Evolutionary conservation across 1,140 invertebrate genomes (phyloP).

Genomic region (Ridgeia piscesae): DNA sequence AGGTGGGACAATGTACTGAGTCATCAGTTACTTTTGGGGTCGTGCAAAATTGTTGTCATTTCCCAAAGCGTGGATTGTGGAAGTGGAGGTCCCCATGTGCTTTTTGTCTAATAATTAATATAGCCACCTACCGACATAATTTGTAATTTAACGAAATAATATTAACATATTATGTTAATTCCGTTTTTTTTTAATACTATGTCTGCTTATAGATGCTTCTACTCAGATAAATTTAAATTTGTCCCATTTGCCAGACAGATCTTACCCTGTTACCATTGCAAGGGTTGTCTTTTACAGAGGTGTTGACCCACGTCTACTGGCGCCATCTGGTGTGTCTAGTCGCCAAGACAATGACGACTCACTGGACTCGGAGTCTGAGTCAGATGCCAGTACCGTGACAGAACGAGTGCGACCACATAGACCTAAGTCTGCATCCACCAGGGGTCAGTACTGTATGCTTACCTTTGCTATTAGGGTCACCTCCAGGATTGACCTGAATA

Average conservation of each 20-base stretch:
- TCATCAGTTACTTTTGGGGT: no score
- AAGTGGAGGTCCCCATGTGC: no score
- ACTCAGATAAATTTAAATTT: neutral
- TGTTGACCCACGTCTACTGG: neutral
- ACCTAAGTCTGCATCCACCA: neutral
- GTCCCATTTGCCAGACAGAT: neutral
- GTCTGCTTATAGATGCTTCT: neutral
- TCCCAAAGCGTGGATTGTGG: no score
- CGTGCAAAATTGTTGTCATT: no score
- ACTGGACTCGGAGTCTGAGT: neutral
- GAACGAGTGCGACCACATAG: neutral
- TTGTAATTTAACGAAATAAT: no score
- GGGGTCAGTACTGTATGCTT: neutral
- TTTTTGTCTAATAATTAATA: no score
- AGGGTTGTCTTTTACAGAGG: neutral
- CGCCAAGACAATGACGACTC: neutral
- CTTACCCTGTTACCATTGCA: neutral
- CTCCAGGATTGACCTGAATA: no score
- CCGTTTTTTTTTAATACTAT: neutral
- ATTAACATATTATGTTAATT: no score
- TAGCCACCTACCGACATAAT: no score
- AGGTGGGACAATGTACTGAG: neutral
- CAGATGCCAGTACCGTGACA: neutral
- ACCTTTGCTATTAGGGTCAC: no score
- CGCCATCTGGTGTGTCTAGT: neutral